These are phyloP conservation scores for Channallabes apus DNA, from an alignment of 2,797 vertebrate species.

Conservation along the genomic window DNA sequence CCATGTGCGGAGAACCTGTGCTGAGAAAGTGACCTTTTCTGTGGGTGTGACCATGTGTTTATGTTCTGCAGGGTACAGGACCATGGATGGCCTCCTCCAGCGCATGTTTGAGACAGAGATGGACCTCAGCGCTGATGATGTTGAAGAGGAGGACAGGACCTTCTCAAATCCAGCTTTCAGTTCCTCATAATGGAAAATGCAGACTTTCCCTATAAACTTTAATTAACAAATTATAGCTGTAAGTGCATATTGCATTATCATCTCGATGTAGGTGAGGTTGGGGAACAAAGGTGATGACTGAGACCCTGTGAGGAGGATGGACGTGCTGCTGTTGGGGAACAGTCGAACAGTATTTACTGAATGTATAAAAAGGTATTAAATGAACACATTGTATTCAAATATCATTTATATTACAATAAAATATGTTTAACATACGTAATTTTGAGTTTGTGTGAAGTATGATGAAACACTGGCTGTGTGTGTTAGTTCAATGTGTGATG, in stretches of 20 bases:
- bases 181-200: conserved; percentile 40
- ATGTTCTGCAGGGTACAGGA: conserved; percentile 82
- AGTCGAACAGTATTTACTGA: neutral
- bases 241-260: conserved; percentile 29
- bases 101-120: conserved; percentile 90
- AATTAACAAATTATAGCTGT: neutral
- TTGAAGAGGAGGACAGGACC: conserved; percentile 69
- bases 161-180: conserved; percentile 70
- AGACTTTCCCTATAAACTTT: conserved; percentile 10
- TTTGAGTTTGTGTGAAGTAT: neutral
- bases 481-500: neutral
- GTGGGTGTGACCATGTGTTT: neutral
- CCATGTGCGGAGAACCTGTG: neutral
- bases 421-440: neutral
- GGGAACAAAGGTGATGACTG: neutral
- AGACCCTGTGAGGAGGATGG: neutral
- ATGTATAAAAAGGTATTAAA: no score
- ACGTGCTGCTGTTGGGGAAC: neutral
- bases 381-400: neutral
- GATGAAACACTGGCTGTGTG: neutral
- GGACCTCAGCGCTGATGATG: conserved; percentile 82
- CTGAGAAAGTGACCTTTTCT: neutral
- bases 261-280: neutral
- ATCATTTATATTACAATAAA: conserved; percentile 21
- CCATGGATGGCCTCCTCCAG: conserved; percentile 87